phyloP scores from a whole-genome alignment of 2,888 invertebrate species.

The Eupithecia pulchellata region DNA sequence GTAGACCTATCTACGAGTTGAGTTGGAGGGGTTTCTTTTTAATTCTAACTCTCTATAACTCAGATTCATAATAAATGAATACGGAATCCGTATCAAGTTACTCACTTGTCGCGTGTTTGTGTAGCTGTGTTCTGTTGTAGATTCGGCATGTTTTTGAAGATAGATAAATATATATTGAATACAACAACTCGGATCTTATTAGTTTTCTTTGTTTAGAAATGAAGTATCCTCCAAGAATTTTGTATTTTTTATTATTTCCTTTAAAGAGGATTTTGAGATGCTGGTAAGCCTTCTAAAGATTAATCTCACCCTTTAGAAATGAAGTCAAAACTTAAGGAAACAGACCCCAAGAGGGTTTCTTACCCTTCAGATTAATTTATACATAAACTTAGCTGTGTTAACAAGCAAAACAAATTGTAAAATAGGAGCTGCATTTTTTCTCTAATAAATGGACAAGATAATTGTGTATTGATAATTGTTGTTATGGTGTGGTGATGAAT shows the following conservation, averaged over 20 bases:
- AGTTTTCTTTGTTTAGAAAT: not conserved
- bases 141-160: not conserved
- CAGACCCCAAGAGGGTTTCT: conserved; percentile 8
- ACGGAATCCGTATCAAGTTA: not conserved
- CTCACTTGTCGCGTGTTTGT: not conserved
- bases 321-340: conserved; percentile 15
- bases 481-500: too few species aligned
- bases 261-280: not conserved
- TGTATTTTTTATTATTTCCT: not conserved
- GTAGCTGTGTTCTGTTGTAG: not conserved
- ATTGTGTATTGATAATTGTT: not conserved
- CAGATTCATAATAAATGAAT: not conserved
- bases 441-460: not conserved
- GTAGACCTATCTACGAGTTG: too few species aligned
- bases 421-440: not conserved
- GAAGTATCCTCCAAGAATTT: not conserved
- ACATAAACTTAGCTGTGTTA: conserved; percentile 8
- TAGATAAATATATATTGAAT: too few species aligned
- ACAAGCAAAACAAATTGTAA: conserved; percentile 4
- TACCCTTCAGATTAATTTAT: conserved; percentile 7
- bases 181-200: too few species aligned
- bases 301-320: conserved; percentile 6
- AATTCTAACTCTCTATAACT: too few species aligned
- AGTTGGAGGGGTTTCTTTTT: too few species aligned
- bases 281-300: conserved; percentile 8